Percentiles rank a stretch among this genome's conserved stretches.
These are phyloP conservation scores for Empidonax alnorum DNA, from an alignment of 2,113 vertebrate species.

Conservation along the genomic window DNA sequence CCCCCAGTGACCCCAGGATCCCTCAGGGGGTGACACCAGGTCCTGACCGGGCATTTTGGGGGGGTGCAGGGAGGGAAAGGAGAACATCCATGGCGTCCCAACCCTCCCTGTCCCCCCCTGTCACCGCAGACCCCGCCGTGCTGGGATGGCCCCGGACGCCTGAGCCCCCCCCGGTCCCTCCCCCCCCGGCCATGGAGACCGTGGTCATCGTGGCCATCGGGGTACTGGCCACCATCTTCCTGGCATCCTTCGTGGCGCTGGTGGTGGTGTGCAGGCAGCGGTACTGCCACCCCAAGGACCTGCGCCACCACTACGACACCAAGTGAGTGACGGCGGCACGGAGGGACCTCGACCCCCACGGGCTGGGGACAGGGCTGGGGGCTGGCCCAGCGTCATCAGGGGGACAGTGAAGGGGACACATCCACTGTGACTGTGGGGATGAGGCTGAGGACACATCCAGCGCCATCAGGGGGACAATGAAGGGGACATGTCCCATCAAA, in stretches of 20 bases:
- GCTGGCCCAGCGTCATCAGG: background rate
- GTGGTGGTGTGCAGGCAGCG: constrained; percentile 93
- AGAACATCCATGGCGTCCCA: background rate
- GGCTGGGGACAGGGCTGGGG: background rate
- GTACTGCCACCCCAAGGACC: constrained; percentile 88
- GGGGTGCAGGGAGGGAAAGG: background rate
- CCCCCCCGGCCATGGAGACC: constrained; percentile 86
- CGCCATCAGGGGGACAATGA: too few species aligned
- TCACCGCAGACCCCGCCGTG: background rate
- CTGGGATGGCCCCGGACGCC: background rate
- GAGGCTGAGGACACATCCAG: background rate
- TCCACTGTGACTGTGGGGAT: background rate
- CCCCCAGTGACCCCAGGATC: background rate
- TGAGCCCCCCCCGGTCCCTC: background rate
- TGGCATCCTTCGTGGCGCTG: constrained; percentile 92
- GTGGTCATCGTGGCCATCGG: constrained; percentile 97
- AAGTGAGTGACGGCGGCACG: constrained; percentile 76
- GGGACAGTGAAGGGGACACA: background rate
- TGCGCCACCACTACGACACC: constrained; percentile 89
- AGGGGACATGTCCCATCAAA: background rate
- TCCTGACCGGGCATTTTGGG: rapidly evolving
- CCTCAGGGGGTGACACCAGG: background rate
- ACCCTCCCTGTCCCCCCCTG: rapidly evolving
- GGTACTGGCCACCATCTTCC: constrained; percentile 93
- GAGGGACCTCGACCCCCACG: background rate